These are phyloP conservation scores for Tetramorium parvispinum DNA, from an alignment of 1,140 invertebrate species.

Conservation along the genomic window DNA sequence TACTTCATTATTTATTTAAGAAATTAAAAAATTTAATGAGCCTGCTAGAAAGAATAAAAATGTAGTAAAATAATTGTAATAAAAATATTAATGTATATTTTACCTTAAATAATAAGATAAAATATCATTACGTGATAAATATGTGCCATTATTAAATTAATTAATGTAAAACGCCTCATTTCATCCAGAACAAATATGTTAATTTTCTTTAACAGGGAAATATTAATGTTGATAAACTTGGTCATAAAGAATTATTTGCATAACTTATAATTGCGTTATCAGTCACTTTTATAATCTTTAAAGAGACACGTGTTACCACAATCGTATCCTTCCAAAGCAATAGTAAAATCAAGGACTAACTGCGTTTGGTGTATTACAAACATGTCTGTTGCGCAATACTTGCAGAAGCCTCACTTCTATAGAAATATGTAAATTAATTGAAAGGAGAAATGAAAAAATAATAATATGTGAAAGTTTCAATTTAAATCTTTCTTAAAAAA, in stretches of 20 bases:
- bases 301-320: conserved; percentile 8
- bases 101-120: background rate
- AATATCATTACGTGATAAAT: conserved; percentile 2
- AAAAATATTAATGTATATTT: background rate
- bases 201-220: background rate
- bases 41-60: background rate
- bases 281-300: background rate
- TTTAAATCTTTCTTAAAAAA: background rate
- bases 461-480: conserved; percentile 20
- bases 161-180: background rate
- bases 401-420: background rate
- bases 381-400: conserved; percentile 6
- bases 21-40: background rate
- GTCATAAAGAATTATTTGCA: conserved; percentile 21
- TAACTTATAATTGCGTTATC: conserved; percentile 38
- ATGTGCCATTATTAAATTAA: background rate
- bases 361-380: background rate
- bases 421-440: conserved; percentile 3
- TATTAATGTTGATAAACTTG: conserved; percentile 18
- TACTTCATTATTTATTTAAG: background rate
- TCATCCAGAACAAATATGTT: background rate
- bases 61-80: background rate
- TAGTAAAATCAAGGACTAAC: conserved; percentile 16
- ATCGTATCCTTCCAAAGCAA: conserved; percentile 2
- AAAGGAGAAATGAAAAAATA: background rate